Evolutionary conservation across 2,888 invertebrate genomes (phyloP).

Genomic region (Onchidella celtica): DNA sequence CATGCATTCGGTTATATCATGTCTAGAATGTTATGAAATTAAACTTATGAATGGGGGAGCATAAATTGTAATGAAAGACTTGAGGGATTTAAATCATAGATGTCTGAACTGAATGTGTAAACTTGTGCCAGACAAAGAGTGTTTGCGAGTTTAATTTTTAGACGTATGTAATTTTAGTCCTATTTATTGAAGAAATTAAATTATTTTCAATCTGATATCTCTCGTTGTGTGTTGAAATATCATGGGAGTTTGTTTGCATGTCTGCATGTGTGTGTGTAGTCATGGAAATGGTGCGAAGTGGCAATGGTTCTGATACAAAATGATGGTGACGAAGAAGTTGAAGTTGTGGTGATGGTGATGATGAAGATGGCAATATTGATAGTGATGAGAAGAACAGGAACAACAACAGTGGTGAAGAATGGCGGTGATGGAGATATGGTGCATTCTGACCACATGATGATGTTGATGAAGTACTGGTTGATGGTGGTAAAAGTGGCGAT

Average conservation of each 20-base stretch:
- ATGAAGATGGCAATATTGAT: neutral
- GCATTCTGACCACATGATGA: neutral
- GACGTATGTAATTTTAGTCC: slow-evolving; percentile 41
- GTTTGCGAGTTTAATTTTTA: neutral
- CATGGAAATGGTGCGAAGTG: neutral
- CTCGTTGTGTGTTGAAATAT: neutral
- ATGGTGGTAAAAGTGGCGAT: neutral
- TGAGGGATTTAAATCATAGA: too few relatives aligned
- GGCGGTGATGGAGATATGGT: neutral
- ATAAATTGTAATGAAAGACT: neutral
- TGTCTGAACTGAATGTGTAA: neutral
- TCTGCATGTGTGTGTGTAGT: neutral
- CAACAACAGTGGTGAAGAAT: neutral
- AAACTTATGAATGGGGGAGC: neutral
- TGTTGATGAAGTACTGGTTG: neutral
- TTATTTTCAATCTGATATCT: slow-evolving; percentile 32
- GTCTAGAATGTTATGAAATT: too few relatives aligned
- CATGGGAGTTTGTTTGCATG: neutral
- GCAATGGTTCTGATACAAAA: neutral
- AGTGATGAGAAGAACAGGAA: neutral
- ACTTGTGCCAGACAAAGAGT: neutral
- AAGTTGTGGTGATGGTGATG: neutral
- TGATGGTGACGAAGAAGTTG: neutral
- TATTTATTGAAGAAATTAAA: slow-evolving; percentile 46
- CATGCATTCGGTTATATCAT: too few relatives aligned